These are phyloP conservation scores for Dendrolimus kikuchii DNA, from an alignment of 1,140 invertebrate genomes.

Conservation along the genomic window DNA sequence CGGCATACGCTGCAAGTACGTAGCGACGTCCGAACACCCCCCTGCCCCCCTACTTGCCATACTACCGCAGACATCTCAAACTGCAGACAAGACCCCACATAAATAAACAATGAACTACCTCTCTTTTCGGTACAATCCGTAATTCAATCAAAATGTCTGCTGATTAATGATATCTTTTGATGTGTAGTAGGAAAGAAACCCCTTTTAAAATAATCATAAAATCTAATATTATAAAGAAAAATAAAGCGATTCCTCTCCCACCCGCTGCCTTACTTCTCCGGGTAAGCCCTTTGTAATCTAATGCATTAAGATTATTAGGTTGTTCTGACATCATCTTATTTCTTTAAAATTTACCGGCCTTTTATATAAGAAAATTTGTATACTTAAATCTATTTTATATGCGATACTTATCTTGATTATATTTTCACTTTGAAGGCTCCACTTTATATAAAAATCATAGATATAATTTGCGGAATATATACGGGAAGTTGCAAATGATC, in stretches of 20 bases:
- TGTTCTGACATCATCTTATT: constrained; percentile 45
- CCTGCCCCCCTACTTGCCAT: constrained; percentile 15
- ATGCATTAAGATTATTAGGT: constrained; percentile 59
- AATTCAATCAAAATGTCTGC: constrained; percentile 22
- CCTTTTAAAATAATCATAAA: constrained; percentile 47
- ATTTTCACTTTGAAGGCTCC: no score
- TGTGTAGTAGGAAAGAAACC: constrained; percentile 18
- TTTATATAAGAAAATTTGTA: constrained; percentile 21
- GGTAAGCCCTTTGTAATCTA: constrained; percentile 45
- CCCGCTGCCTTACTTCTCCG: constrained; percentile 22
- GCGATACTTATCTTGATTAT: not conserved
- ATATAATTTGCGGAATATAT: no score
- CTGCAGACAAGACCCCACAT: constrained; percentile 22
- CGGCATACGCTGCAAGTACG: constrained; percentile 54
- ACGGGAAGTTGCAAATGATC: not conserved
- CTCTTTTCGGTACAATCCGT: constrained; percentile 20
- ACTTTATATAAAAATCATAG: no score
- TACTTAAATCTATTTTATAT: constrained; percentile 8
- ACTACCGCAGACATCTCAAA: constrained; percentile 28
- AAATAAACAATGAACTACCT: constrained; percentile 28
- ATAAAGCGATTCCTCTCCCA: constrained; percentile 27
- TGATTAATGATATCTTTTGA: constrained; percentile 24
- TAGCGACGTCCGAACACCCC: constrained; percentile 20
- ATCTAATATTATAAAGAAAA: constrained; percentile 41
- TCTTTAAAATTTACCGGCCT: constrained; percentile 34